A percentile compares a stretch with the other conserved stretches of the same genome.
These are phyloP conservation scores for Procambarus virginalis DNA, from an alignment of 1,140 invertebrate species.

Conservation along the genomic window DNA sequence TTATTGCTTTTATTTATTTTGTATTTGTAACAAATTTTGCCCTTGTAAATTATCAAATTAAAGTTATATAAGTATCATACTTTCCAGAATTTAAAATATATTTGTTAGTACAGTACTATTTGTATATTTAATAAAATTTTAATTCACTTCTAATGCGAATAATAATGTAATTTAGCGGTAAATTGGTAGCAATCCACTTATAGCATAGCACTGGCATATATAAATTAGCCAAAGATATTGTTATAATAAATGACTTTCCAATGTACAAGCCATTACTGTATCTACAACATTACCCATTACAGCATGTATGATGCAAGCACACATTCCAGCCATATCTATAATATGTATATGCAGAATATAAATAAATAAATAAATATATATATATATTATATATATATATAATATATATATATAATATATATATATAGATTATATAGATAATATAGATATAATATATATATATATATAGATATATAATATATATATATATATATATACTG, in stretches of 20 bases:
- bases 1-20: background rate
- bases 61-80: too few species aligned
- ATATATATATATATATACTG: too few species aligned
- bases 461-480: background rate
- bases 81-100: too few species aligned
- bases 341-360: background rate
- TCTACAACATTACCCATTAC: background rate
- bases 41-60: too few species aligned
- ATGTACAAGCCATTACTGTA: background rate
- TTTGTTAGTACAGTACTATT: background rate
- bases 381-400: too few species aligned
- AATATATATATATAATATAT: too few species aligned
- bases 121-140: background rate
- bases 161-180: background rate
- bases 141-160: background rate
- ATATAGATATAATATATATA: background rate
- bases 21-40: background rate
- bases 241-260: background rate
- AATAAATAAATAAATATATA: too few species aligned
- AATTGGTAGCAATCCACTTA: background rate
- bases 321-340: background rate
- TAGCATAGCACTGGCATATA: background rate
- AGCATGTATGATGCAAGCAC: background rate
- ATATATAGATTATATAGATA: too few species aligned
- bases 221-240: background rate